Evolutionary conservation across 2,888 invertebrate genomes (phyloP), one percentile per base, ranked within the genome.

Genomic region (Meiosimyza platycephala): DNA sequence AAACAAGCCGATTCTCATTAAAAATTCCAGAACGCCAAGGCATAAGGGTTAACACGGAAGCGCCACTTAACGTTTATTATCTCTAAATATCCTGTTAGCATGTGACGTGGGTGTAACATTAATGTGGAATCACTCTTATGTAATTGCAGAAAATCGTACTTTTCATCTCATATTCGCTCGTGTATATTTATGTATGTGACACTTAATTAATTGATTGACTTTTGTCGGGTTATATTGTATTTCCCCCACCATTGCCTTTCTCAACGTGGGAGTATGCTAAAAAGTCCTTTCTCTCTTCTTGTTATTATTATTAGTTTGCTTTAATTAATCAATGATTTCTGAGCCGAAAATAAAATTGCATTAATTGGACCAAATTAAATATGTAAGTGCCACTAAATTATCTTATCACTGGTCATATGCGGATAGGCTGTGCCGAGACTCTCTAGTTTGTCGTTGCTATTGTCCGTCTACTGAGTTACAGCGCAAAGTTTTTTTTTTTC

Each of bases 251-350:
- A 40, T 40, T 40, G 40, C 40, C 40, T 40, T 9, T 1, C 40
- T 5, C 9, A 40, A 9, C 9, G 6, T 40, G 3, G 40, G 1
- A 40, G 40, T 40, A 40, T 40, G 9, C 40, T 40, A 9, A 40
- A 40, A 40, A 40, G 40, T 40, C 40, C 40, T 40, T 40, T 6
- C 40, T 6, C 40, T 40, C 40, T 40, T 2, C 9, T 40, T n/a
- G 48, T 63, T 63, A 40, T 40, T 63, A 40, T 40, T 62, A 16
- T 62, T 11, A 33, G 6, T 62, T 50, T 48, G 48, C 12, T 15
- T 65, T 65, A 65, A 65, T 65, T 51, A 65, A 65, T 51, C 28
- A 22, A 13, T 33, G 7, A 65, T 51, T 65, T 65, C 51, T 13
- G 12, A 15, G 52, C 13, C 22, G 12, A 28, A 57, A 22, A 57